These are phyloP conservation scores for Pteria penguin DNA, from an alignment of 2,888 invertebrate species.

Conservation along the genomic window DNA sequence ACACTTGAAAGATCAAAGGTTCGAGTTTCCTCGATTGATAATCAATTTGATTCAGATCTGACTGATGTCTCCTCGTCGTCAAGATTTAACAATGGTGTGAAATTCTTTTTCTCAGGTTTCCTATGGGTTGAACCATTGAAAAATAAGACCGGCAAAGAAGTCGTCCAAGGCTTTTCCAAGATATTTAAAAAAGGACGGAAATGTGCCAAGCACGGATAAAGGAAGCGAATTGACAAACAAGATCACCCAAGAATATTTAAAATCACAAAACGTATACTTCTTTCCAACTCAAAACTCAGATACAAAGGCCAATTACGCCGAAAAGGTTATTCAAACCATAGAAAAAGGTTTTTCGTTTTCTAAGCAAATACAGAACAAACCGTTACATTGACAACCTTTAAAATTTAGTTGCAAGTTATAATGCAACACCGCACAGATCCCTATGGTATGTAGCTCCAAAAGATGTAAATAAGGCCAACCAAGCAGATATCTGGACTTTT, in stretches of 20 bases:
- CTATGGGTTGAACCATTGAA: slow-evolving; percentile 44
- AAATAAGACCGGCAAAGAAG: slow-evolving; percentile 41
- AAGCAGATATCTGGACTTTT: slow-evolving; percentile 41
- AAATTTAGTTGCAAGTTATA: slow-evolving; percentile 37
- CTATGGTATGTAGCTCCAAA: slow-evolving; percentile 42
- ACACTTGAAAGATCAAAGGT: slow-evolving; percentile 39
- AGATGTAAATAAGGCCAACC: slow-evolving; percentile 39
- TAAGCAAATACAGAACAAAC: slow-evolving; percentile 25
- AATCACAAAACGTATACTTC: slow-evolving; percentile 14
- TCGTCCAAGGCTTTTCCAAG: slow-evolving; percentile 39
- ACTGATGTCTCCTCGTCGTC: slow-evolving; percentile 43
- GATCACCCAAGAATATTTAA: slow-evolving; percentile 4
- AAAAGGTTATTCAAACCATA: slow-evolving; percentile 27
- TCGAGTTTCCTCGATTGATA: slow-evolving; percentile 30
- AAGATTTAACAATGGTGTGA: slow-evolving; percentile 37
- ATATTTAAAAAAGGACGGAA: slow-evolving; percentile 31
- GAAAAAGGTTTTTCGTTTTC: slow-evolving; percentile 18
- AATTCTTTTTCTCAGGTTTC: slow-evolving; percentile 38
- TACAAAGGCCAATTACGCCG: slow-evolving; percentile 26
- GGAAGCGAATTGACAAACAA: slow-evolving; percentile 40
- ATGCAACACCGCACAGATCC: slow-evolving; percentile 44
- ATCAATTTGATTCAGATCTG: slow-evolving; percentile 41
- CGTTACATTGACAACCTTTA: slow-evolving; percentile 41
- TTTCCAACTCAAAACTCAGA: slow-evolving; percentile 22
- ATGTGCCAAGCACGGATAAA: slow-evolving; percentile 30